Evolutionary conservation across 2,113 vertebrate species (phyloP).

Genomic region (Balaeniceps rex): DNA sequence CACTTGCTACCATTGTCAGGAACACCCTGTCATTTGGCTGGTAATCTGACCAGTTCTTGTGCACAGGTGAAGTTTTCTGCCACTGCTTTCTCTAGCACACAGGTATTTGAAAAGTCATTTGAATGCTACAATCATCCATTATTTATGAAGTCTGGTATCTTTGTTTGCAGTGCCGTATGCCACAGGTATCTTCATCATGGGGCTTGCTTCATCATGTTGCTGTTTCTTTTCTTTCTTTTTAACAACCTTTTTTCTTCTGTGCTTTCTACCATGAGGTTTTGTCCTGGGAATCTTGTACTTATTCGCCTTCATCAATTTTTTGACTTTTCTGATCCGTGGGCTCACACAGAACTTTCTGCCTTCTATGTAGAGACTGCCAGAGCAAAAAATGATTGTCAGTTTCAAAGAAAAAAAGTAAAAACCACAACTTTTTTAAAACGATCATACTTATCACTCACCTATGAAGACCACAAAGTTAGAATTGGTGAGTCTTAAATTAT

Average conservation of each 20-base stretch:
- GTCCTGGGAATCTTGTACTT: background rate
- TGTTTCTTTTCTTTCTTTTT: background rate
- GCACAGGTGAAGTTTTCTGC: background rate
- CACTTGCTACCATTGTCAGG: background rate
- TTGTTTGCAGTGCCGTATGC: fast-evolving
- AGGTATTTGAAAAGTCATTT: background rate
- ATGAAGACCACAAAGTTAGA: background rate
- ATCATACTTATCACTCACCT: background rate
- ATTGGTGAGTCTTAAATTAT: background rate
- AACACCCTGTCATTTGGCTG: background rate
- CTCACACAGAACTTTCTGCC: slow-evolving; percentile 68
- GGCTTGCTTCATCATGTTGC: background rate
- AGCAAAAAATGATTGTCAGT: background rate
- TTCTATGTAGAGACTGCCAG: slow-evolving; percentile 59
- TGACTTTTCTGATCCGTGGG: slow-evolving; percentile 39
- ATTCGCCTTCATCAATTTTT: slow-evolving; percentile 57
- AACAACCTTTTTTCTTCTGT: background rate
- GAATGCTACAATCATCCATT: background rate
- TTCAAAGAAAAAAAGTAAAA: background rate
- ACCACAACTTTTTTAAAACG: background rate
- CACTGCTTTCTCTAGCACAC: background rate
- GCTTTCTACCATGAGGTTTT: background rate
- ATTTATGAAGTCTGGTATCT: background rate
- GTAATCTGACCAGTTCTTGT: background rate
- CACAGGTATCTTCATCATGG: background rate